These are phyloP conservation scores for Lithobates pipiens DNA, from an alignment of 2,797 vertebrate species.

Conservation along the genomic window DNA sequence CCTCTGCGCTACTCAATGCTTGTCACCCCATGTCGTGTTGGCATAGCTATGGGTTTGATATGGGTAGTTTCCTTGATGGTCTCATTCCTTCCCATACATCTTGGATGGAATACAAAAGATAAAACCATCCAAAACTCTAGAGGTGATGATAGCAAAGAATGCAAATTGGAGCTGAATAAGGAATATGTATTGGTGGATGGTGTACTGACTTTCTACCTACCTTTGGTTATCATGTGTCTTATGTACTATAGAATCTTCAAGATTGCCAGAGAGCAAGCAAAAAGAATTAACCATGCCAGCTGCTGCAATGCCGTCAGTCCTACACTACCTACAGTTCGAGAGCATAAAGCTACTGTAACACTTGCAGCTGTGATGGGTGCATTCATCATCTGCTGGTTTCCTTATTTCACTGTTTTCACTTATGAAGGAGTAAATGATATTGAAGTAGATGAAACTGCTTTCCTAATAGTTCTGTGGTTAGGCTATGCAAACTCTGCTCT, in stretches of 20 bases:
- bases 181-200: conserved; percentile 84
- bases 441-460: conserved; percentile 67
- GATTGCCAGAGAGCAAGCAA: conserved; percentile 90
- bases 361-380: conserved; percentile 89
- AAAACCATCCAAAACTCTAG: conserved; percentile 75
- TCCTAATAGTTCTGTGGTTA: conserved; percentile 88
- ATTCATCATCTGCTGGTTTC: conserved; percentile 93
- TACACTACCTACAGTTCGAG: conserved; percentile 77
- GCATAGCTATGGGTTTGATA: conserved; percentile 80
- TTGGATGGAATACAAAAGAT: conserved; percentile 90
- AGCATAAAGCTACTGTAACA: conserved; percentile 93
- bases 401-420: conserved; percentile 89
- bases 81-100: conserved; percentile 89
- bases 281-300: conserved; percentile 83
- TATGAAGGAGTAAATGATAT: conserved; percentile 81
- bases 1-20: conserved; percentile 85
- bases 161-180: conserved; percentile 76
- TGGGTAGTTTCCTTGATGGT: conserved; percentile 86
- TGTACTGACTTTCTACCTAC: conserved; percentile 88
- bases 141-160: conserved; percentile 57
- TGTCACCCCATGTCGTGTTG: conserved; percentile 81
- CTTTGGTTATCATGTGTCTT: conserved; percentile 88
- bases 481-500: conserved; percentile 93
- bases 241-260: conserved; percentile 91
- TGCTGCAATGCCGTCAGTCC: conserved; percentile 71